Conservation (phyloP, 1,140 invertebrate species). For the Himalopsyche phryganea region DNA sequence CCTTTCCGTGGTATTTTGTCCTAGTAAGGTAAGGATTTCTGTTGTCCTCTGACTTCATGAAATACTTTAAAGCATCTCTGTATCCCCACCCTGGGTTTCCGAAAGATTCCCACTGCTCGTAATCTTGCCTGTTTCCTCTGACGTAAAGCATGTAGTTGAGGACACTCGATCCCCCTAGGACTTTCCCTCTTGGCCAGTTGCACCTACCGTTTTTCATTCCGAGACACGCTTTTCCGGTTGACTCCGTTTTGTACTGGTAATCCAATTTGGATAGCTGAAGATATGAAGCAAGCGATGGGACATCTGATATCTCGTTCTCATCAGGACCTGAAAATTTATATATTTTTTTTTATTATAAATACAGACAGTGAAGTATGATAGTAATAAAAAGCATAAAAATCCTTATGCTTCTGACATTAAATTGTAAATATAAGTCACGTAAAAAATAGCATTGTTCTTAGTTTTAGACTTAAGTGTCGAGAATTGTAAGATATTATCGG, state of each 20-base stretch:
- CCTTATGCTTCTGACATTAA: too few relatives aligned
- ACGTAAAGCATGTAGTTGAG: slow-evolving; percentile 97
- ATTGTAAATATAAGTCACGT: too few relatives aligned
- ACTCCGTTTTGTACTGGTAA: slow-evolving; percentile 90
- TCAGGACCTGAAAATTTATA: slow-evolving; percentile 78
- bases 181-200: slow-evolving; percentile 82
- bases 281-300: slow-evolving; percentile 84
- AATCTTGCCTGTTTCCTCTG: slow-evolving; percentile 77
- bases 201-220: slow-evolving; percentile 72
- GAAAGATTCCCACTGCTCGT: slow-evolving; percentile 82
- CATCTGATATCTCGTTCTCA: slow-evolving; percentile 87
- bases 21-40: slow-evolving; percentile 74
- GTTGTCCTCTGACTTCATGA: slow-evolving; percentile 87
- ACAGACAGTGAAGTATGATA: too few relatives aligned
- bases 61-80: slow-evolving; percentile 81
- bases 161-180: slow-evolving; percentile 84
- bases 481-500: too few relatives aligned
- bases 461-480: too few relatives aligned
- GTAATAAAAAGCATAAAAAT: too few relatives aligned
- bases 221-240: slow-evolving; percentile 76
- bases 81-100: slow-evolving; percentile 91
- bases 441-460: too few relatives aligned
- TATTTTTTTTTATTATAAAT: too few relatives aligned
- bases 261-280: slow-evolving; percentile 84
- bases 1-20: slow-evolving; percentile 68